Evolutionary conservation across 2,113 vertebrate genomes (phyloP).

Genomic region (Mus musculus): DNA sequence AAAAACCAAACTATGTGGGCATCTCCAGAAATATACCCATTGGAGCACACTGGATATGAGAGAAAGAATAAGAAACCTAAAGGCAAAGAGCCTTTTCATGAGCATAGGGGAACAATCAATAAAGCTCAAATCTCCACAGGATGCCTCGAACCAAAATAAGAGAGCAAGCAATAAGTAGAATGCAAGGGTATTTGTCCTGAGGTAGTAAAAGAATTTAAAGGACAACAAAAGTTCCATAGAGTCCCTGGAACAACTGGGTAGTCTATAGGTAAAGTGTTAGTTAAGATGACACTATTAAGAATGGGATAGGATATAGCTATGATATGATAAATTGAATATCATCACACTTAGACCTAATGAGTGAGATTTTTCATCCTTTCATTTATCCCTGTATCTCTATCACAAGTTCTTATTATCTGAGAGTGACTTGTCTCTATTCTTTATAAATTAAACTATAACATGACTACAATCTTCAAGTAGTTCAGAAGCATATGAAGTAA

Average conservation of each 20-base stretch:
- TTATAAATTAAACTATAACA: neutral
- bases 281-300: neutral
- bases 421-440: neutral
- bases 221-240: neutral
- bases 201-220: neutral
- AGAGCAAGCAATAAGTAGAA: neutral
- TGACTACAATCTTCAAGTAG: neutral
- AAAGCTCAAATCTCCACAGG: neutral
- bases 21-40: neutral
- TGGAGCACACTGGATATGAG: neutral
- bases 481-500: neutral
- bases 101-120: neutral
- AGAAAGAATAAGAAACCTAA: neutral
- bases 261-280: neutral
- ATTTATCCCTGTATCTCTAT: neutral
- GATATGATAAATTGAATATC: neutral
- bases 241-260: neutral
- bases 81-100: neutral
- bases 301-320: neutral
- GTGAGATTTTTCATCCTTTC: neutral
- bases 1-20: neutral
- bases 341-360: neutral
- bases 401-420: neutral
- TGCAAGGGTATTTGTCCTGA: neutral
- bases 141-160: constrained; percentile 8